Conservation (phyloP, 2,888 invertebrate species). For the Pyrgus malvae region DNA sequence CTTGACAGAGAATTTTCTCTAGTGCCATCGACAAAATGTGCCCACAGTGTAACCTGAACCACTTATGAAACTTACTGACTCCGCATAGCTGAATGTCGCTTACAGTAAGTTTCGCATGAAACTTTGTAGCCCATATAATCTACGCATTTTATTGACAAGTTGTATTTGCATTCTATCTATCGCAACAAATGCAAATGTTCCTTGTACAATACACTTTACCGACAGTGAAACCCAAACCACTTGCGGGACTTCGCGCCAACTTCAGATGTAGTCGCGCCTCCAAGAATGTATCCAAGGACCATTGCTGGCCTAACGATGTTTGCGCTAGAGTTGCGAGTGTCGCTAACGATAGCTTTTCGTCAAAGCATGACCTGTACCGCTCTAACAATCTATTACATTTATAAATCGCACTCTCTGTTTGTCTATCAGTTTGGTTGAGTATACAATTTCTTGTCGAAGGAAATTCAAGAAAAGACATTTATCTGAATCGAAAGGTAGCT, state of each 20-base stretch:
- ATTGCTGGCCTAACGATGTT: slow-evolving; percentile 61
- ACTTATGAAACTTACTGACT: background rate
- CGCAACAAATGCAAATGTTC: slow-evolving; percentile 36
- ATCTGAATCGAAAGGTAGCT: no score
- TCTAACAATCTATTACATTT: slow-evolving; percentile 13
- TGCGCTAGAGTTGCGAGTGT: slow-evolving; percentile 55
- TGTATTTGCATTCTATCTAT: slow-evolving; percentile 13
- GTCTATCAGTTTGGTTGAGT: background rate
- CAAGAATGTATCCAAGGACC: slow-evolving; percentile 48
- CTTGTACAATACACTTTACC: slow-evolving; percentile 70
- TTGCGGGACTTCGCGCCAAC: slow-evolving; percentile 65
- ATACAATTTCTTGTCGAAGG: background rate
- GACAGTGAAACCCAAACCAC: slow-evolving; percentile 65
- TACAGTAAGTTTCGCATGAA: slow-evolving; percentile 9
- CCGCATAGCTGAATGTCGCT: slow-evolving; percentile 4
- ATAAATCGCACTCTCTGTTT: slow-evolving; percentile 3
- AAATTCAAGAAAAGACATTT: background rate
- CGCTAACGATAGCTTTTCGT: slow-evolving; percentile 54
- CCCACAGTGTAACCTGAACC: slow-evolving; percentile 5
- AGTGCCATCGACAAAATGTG: background rate
- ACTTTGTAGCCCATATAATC: slow-evolving; percentile 3
- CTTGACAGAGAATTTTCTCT: background rate
- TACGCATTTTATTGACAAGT: slow-evolving; percentile 16
- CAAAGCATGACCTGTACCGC: slow-evolving; percentile 38
- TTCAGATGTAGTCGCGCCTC: slow-evolving; percentile 56